These are phyloP conservation scores for Apamea crenata DNA, from an alignment of 2,888 invertebrate genomes.

Conservation along the genomic window DNA sequence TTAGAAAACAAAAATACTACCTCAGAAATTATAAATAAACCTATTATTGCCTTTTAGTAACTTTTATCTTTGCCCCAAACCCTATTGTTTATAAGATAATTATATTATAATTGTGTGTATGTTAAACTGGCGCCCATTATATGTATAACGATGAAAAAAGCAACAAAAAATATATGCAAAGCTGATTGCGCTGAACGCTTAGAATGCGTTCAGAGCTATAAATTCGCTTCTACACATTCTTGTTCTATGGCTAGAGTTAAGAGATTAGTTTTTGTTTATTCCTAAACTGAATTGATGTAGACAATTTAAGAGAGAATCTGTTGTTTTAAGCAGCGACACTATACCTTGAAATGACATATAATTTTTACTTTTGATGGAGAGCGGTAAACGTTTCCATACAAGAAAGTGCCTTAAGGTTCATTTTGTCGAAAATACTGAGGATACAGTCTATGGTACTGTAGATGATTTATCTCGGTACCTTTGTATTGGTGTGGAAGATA, in stretches of 20 bases:
- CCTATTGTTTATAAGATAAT: too few species aligned
- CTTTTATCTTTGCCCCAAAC: too few species aligned
- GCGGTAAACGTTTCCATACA: too few species aligned
- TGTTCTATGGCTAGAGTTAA: constrained; percentile 22
- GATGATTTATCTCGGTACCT: background rate
- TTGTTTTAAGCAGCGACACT: background rate
- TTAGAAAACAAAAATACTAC: too few species aligned
- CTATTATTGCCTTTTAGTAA: too few species aligned
- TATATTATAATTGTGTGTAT: too few species aligned
- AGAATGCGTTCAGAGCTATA: background rate
- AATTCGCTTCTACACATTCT: background rate
- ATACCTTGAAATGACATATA: background rate
- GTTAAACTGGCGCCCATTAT: too few species aligned
- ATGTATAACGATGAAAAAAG: too few species aligned
- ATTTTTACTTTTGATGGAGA: background rate
- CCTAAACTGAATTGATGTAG: constrained; percentile 34
- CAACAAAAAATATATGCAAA: too few species aligned
- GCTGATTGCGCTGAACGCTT: background rate
- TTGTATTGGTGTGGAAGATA: background rate
- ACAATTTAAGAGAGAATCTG: background rate
- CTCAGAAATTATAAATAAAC: too few species aligned
- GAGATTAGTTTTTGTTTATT: constrained; percentile 56
- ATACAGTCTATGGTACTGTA: too few species aligned
- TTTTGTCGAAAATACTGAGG: background rate
- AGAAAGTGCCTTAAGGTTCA: background rate